A percentile compares a stretch with the other conserved stretches of the same genome.
Evolutionary conservation across 2,888 invertebrate species (phyloP).

Genomic region (Graphium colonna): DNA sequence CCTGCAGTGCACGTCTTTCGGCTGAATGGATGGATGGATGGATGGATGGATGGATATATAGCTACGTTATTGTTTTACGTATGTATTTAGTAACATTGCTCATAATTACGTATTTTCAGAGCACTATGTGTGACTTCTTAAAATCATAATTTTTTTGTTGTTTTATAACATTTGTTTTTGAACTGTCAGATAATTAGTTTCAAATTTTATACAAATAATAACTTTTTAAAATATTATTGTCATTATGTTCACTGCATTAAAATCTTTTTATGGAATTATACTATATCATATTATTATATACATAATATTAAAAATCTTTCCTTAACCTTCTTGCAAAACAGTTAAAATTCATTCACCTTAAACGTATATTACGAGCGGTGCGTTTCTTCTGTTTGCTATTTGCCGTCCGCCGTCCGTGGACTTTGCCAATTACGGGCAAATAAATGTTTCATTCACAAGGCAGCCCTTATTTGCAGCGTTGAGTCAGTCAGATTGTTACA

Average conservation of each 20-base stretch:
- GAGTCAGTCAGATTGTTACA: slow-evolving; percentile 57
- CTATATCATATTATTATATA: no score
- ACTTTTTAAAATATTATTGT: no score
- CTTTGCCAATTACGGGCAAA: slow-evolving; percentile 60
- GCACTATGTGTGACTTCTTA: not conserved
- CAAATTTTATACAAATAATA: not conserved
- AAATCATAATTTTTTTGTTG: no score
- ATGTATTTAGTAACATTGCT: no score
- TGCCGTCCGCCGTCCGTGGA: slow-evolving; percentile 41
- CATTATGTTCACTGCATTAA: no score
- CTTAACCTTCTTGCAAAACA: not conserved
- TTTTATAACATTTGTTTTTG: not conserved
- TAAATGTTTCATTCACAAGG: slow-evolving; percentile 56
- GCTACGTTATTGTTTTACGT: no score
- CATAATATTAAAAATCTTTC: no score
- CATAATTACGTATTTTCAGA: not conserved
- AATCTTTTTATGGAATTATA: no score
- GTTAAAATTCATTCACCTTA: not conserved
- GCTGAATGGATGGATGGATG: no score
- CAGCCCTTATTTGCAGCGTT: slow-evolving; percentile 67
- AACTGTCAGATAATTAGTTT: not conserved
- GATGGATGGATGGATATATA: no score
- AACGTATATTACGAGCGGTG: not conserved
- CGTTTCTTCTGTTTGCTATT: not conserved
- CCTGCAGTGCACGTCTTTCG: no score